Base-by-base conservation (phyloP, 2,888 invertebrate species). In the Eupithecia pulchellata region DNA sequence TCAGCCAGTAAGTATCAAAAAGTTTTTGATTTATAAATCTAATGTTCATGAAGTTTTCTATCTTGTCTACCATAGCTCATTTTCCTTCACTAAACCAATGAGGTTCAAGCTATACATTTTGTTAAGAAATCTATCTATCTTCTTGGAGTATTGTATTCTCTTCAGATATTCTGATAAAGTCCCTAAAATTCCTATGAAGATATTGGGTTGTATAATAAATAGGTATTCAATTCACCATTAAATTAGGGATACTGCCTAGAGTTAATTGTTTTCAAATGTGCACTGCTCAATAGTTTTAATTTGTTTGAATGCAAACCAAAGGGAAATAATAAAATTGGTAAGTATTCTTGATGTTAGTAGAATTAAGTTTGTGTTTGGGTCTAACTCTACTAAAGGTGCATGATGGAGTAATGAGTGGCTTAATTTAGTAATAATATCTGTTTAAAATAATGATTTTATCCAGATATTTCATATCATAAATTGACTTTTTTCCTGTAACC, bases 401-500 rank as follows among this genome's bases (percentile, higher is more conserved):
- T 25, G 52, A 25, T 52, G 20, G 20, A 11, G 20, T 39, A 32
- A 30, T 20, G 32, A 30, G 32, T 32, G 25, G 47, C 52, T 30
- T 11, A 32, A 20, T 64, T 17, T 29, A 29, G 27, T 5, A 8
- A 29, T 20, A 57, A 17, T n/a, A n/a, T n/a, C n/a, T n/a, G n/a
- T n/a, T n/a, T n/a, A 17, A 57, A 14, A 29, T 27, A 57, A 36
- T 9, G 0, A 9, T 47, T 20, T 9, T 20, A 39, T 20, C 42
- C 42, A 9, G n/a, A n/a, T n/a, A n/a, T n/a, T n/a, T n/a, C n/a
- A n/a, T n/a, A n/a, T n/a, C n/a, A n/a, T n/a, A n/a, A 47, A 47
- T 47, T 47, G 9, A 47, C 42, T n/a, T 5, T 27, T 13, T 47
- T 67, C 67, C 67, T 67, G 47, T 67, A 29, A 34, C 9, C 11